Conservation (phyloP, 2,113 vertebrate genomes). For the Eurystomus gularis region DNA sequence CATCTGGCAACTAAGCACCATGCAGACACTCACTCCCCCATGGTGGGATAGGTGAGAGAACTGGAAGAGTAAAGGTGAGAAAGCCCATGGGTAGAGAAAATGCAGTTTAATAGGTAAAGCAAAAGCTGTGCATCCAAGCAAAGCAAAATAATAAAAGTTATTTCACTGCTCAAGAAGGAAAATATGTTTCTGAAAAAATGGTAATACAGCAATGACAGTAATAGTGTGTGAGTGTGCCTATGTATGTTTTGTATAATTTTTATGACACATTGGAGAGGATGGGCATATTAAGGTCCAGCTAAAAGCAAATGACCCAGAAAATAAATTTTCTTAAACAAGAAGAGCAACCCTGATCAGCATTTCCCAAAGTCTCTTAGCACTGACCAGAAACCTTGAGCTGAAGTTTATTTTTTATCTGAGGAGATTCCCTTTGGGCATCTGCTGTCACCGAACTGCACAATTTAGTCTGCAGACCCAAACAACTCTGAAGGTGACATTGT, state of each 20-base stretch:
- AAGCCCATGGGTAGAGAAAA: neutral
- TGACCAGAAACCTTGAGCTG: neutral
- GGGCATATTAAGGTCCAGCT: neutral
- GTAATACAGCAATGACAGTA: neutral
- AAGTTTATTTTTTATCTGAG: neutral
- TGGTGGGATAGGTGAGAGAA: neutral
- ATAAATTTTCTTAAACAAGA: neutral
- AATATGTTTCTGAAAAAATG: neutral
- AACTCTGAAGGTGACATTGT: conserved; percentile 49
- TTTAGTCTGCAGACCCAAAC: conserved; percentile 11
- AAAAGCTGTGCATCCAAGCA: neutral
- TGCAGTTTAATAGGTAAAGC: neutral
- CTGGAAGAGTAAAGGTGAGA: neutral
- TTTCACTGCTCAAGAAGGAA: neutral
- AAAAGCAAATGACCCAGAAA: conserved; percentile 13
- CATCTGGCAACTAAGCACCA: neutral
- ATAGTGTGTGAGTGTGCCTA: neutral
- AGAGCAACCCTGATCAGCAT: neutral
- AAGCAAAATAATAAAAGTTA: neutral
- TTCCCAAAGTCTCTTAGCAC: neutral
- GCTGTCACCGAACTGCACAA: neutral
- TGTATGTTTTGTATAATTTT: neutral
- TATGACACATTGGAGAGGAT: neutral
- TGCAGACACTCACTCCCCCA: too few relatives aligned
- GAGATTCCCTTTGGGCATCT: conserved; percentile 19